Conservation (phyloP, 2,113 vertebrate genomes). For the Conger conger region DNA sequence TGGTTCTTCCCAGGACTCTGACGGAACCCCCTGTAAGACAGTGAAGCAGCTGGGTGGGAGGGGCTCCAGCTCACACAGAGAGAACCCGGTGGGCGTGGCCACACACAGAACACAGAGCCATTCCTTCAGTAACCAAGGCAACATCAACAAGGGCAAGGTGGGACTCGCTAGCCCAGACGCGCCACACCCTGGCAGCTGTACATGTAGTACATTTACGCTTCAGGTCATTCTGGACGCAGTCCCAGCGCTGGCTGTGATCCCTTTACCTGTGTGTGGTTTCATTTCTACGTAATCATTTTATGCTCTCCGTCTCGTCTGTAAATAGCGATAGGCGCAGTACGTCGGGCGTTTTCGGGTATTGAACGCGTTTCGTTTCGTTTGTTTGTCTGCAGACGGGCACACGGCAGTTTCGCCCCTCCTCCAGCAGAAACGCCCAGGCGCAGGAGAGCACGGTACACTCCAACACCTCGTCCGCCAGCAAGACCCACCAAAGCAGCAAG, state of each 20-base stretch:
- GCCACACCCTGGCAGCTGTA: neutral
- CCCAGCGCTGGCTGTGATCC: neutral
- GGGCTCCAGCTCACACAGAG: constrained; percentile 74
- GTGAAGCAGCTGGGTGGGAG: constrained; percentile 84
- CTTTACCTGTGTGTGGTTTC: neutral
- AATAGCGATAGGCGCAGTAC: fast-evolving
- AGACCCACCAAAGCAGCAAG: constrained; percentile 83
- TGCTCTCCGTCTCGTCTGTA: neutral
- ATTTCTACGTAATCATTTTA: neutral
- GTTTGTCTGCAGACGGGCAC: constrained; percentile 65
- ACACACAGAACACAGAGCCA: constrained; percentile 67
- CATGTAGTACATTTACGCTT: neutral
- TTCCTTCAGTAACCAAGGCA: constrained; percentile 59
- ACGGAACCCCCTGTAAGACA: constrained; percentile 93
- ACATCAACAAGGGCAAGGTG: constrained; percentile 89
- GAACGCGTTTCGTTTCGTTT: fast-evolving
- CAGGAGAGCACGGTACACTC: constrained; percentile 79
- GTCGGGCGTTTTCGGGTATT: neutral
- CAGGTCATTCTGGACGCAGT: neutral
- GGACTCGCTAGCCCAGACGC: constrained; percentile 19
- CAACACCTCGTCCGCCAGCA: constrained; percentile 73
- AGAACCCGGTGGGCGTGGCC: constrained; percentile 66
- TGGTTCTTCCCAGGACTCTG: constrained; percentile 81
- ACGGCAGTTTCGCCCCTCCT: constrained; percentile 75
- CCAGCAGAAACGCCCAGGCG: constrained; percentile 84